Base-by-base conservation (phyloP, 2,888 invertebrate genomes). In the Stenichneumon culpator region DNA sequence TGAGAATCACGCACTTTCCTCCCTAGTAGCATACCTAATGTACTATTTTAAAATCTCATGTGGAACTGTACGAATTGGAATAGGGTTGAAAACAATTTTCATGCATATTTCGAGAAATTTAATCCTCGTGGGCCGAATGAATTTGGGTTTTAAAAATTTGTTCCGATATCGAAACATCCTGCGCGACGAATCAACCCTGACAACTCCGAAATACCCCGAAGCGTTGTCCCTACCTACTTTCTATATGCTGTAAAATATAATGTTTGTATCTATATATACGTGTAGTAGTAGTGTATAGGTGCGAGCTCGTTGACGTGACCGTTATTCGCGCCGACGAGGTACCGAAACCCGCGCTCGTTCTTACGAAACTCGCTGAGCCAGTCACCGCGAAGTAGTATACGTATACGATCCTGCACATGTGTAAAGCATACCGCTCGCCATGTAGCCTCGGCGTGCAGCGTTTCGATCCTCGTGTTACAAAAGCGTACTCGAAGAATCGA, bases 171-270 rank as follows among this genome's bases (percentile, higher is more conserved):
- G 16, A 47, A 60, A 60, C 3, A 9, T 19, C 44, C 68, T 73
- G 65, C 77, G 63, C 68, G 77, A 78, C 68, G 73, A 54, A 50
- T 72, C 80, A 87, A 79, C 86, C 83, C 84, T 81, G 87, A 88
- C 75, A 75, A 78, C 72, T 82, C 65, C 63, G 74, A 36, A 77
- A 75, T 88, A 84, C 72, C 82, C 87, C 52, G 79, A 77, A 90
- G 88, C 86, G 70, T 74, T 84, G 80, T 81, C 72, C 25, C 69
- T 85, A 88, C 82, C 75, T 84, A 90, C 91, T 91, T 91, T 91
- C 91, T 90, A 90, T 82, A 84, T 57, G 32, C 32, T n/a, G 39
- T 19, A 86, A 69, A 79, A 60, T 63, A 77, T 32, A 77, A 65
- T 39, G 39, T 36, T 44, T 67, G 77, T 57, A 74, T 44, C 67